phyloP scores from a whole-genome alignment of 2,797 vertebrate species.

The Yasuhikotakia modesta region DNA sequence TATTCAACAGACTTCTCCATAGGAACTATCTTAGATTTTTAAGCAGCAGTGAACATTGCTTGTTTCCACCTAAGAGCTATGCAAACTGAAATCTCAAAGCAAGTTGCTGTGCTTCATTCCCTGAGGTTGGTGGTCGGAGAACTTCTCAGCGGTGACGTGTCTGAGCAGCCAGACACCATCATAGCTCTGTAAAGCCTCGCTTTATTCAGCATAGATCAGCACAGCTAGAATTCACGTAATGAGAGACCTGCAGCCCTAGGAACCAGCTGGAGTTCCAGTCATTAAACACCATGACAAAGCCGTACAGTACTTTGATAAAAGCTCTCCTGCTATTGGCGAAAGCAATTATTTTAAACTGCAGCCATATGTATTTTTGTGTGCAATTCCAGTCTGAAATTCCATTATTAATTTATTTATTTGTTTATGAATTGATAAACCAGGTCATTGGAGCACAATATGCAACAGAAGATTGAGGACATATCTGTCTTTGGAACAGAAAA shows the following conservation, averaged over 20 bases:
- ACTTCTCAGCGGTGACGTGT: neutral
- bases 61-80: too few relatives aligned
- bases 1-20: too few relatives aligned
- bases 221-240: constrained; percentile 21
- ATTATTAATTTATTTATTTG: constrained; percentile 26
- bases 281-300: constrained; percentile 26
- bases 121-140: neutral
- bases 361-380: constrained; percentile 7
- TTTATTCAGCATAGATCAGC: constrained; percentile 16
- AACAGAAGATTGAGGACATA: neutral
- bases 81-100: neutral
- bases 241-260: constrained; percentile 17
- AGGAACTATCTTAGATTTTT: too few relatives aligned
- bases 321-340: constrained; percentile 1
- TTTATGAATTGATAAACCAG: constrained; percentile 2
- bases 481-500: too few relatives aligned
- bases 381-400: neutral
- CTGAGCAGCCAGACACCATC: neutral
- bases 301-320: constrained; percentile 29
- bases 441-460: neutral
- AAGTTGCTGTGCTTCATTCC: neutral
- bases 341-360: constrained; percentile 18
- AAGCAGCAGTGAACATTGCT: too few relatives aligned
- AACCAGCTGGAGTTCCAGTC: constrained; percentile 22
- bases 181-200: constrained; percentile 8